These are phyloP conservation scores for Drosophila leontia DNA, from an alignment of 1,140 invertebrate species.

Conservation along the genomic window DNA sequence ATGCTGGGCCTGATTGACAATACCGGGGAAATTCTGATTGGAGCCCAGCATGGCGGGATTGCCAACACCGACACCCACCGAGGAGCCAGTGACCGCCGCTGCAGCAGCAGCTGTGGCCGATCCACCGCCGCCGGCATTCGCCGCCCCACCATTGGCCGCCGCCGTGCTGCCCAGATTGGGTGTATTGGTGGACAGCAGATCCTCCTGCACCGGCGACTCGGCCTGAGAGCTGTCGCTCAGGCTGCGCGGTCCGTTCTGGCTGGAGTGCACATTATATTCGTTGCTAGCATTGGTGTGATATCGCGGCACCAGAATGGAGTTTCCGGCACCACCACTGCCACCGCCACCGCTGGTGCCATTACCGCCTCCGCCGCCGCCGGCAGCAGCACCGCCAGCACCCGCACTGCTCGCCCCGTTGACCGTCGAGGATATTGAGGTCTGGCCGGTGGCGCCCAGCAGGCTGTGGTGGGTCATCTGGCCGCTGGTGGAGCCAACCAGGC, in stretches of 20 bases:
- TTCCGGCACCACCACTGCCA: slow-evolving; percentile 61
- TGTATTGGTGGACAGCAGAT: slow-evolving; percentile 88
- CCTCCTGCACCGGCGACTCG: slow-evolving; percentile 92
- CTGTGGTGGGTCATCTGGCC: slow-evolving; percentile 85
- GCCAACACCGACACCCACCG: slow-evolving; percentile 85
- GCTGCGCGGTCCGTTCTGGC: slow-evolving; percentile 87
- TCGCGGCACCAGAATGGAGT: slow-evolving; percentile 86
- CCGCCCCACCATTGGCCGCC: slow-evolving; percentile 88
- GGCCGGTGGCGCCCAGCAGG: slow-evolving; percentile 73
- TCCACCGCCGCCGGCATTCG: slow-evolving; percentile 78
- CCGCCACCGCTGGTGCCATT: slow-evolving; percentile 30
- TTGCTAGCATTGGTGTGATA: slow-evolving; percentile 86
- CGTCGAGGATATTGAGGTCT: slow-evolving; percentile 84
- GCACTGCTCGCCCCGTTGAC: slow-evolving; percentile 83
- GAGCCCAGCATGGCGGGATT: slow-evolving; percentile 69
- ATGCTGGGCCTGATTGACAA: slow-evolving; percentile 81
- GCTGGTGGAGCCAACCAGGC: slow-evolving; percentile 88
- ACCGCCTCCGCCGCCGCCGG: slow-evolving; percentile 54
- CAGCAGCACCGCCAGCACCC: slow-evolving; percentile 80
- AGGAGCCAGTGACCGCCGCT: slow-evolving; percentile 87
- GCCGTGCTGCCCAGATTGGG: slow-evolving; percentile 78
- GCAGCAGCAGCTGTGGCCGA: slow-evolving; percentile 81
- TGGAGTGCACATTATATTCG: slow-evolving; percentile 84
- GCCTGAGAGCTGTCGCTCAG: slow-evolving; percentile 92
- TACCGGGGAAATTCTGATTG: slow-evolving; percentile 81